These are phyloP conservation scores for Pseudorhombus dupliciocellatus DNA, from an alignment of 2,113 vertebrate genomes.

Conservation along the genomic window DNA sequence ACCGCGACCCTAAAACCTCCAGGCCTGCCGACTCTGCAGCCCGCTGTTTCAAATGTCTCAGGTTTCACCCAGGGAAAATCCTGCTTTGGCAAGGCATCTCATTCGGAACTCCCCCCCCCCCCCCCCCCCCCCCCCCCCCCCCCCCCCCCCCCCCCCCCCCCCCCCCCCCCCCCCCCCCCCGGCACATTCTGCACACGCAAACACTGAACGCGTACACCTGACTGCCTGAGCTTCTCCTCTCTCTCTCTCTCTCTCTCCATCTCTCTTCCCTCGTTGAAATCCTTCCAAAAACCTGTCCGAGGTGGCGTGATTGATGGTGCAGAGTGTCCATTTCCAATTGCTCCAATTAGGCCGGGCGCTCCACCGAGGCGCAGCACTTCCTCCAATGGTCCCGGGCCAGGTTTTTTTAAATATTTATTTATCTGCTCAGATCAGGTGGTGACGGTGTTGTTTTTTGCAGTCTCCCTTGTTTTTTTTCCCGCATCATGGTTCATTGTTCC, in stretches of 20 bases:
- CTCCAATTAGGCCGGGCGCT: slow-evolving; percentile 63
- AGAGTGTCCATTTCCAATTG: slow-evolving; percentile 42
- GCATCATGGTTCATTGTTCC: slow-evolving; percentile 34
- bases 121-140: slow-evolving; percentile 2
- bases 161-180: slow-evolving; percentile 1
- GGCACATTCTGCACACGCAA: slow-evolving; percentile 14
- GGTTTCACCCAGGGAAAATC: slow-evolving; percentile 68
- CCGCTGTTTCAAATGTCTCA: slow-evolving; percentile 63
- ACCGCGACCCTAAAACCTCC: slow-evolving; percentile 34
- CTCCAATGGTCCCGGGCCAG: slow-evolving; percentile 23
- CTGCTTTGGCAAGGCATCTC: slow-evolving; percentile 50
- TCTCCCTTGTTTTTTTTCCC: slow-evolving; percentile 42
- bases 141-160: background rate
- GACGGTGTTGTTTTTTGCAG: too few relatives aligned
- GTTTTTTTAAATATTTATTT: slow-evolving; percentile 12
- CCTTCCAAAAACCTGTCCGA: slow-evolving; percentile 48
- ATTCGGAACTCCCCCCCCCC: slow-evolving; percentile 16
- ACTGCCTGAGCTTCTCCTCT: slow-evolving; percentile 13
- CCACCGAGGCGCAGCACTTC: slow-evolving; percentile 41
- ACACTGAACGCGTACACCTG: slow-evolving; percentile 22
- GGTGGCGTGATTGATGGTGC: slow-evolving; percentile 50
- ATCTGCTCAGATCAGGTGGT: slow-evolving; percentile 40
- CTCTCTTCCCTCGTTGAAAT: slow-evolving; percentile 33
- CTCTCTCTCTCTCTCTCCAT: background rate
- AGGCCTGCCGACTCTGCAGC: slow-evolving; percentile 56